A percentile compares a stretch with the other conserved stretches of the same genome.
Conservation (phyloP, 2,888 invertebrate species). For the Lithosia quadra region DNA sequence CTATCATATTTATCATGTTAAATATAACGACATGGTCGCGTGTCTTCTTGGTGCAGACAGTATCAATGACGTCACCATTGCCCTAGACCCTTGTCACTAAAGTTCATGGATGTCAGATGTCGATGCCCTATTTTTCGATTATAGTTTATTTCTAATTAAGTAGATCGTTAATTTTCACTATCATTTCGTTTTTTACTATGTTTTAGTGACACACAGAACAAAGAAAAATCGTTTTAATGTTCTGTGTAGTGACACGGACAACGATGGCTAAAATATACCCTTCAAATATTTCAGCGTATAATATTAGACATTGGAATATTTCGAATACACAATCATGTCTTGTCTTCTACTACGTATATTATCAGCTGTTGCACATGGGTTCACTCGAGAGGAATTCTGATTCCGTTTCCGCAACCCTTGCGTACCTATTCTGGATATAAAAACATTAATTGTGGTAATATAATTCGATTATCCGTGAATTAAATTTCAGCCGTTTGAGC, state of each 20-base stretch:
- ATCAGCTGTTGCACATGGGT: no score
- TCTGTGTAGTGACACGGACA: no score
- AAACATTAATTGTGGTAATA: no score
- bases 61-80: constrained; percentile 11
- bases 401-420: no score
- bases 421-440: no score
- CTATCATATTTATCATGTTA: background rate
- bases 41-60: background rate
- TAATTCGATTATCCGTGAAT: no score
- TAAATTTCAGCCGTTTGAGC: no score
- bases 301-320: no score
- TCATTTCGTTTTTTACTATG: background rate
- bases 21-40: background rate
- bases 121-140: constrained; percentile 18
- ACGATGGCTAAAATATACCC: background rate
- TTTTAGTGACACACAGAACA: background rate
- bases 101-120: constrained; percentile 26
- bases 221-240: background rate
- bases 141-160: constrained; percentile 8
- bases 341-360: no score
- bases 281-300: no score
- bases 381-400: no score
- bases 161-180: background rate
- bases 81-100: constrained; percentile 20
- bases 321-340: no score